Base-by-base conservation (phyloP, 2,888 invertebrate genomes). In the Mayetiola destructor region DNA sequence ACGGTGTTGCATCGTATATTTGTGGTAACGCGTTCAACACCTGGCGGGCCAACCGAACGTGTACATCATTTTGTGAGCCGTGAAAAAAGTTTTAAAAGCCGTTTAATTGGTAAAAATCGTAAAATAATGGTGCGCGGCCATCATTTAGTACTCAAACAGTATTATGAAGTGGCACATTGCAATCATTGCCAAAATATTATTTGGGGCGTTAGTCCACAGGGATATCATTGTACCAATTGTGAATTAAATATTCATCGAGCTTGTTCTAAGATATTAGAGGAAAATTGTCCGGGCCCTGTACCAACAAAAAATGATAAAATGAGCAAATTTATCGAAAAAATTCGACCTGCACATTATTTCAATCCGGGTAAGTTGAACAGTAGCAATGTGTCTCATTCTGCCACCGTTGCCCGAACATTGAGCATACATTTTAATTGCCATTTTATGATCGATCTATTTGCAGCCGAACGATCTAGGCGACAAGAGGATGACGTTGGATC, bases 171-270 rank as follows among this genome's bases (percentile, higher is more conserved):
- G 67, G 90, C 88, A 62, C 83, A 85, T 74, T 99, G 97, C 74
- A 89, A 91, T 75, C 87, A 88, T 74, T 97, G 97, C 76, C 86
- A 88, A 67, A 79, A 83, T 68, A 85, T 90, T 63, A 85, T 97
- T 64, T 90, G 91, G 80, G 97, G 97, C 55, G 86, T 97, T 59
- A 93, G 94, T 66, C 92, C 94, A 62, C 96, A 97, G 75, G 96
- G 95, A 58, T 95, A 89, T 77, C 88, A 92, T 67, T 99, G 97
- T 74, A 81, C 85, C 68, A 92, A 87, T 71, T 94, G 94, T 77
- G 84, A 86, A 68, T 77, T 91, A 64, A 85, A 87, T 66, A 84
- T 92, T 65, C 93, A 93, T 75, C 85, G 89, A 61, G 74, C 76
- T 53, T 94, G 93, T 74, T 82, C 88, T 53, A 80, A 81, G 63